Conservation (phyloP, 2,113 vertebrate genomes). For the Numida meleagris region DNA sequence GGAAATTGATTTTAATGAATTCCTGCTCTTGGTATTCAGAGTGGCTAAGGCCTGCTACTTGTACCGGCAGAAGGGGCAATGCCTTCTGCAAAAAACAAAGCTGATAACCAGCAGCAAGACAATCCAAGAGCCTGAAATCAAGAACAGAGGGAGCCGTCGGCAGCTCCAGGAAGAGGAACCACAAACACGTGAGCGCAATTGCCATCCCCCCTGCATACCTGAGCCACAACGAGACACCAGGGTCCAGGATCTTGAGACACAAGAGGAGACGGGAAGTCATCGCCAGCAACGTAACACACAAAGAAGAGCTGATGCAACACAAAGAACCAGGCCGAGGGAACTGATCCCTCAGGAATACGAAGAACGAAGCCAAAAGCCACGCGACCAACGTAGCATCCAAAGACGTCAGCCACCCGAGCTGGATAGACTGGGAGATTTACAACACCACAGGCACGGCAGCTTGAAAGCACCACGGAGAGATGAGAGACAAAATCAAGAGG, state of each 20-base stretch:
- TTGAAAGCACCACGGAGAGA: neutral
- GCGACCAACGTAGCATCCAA: fast-evolving
- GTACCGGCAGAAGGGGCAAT: neutral
- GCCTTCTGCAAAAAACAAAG: constrained; percentile 20
- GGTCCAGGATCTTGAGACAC: neutral
- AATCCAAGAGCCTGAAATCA: neutral
- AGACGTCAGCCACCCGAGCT: neutral
- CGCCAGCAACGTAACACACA: fast-evolving
- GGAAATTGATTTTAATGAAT: constrained; percentile 72
- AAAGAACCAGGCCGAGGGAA: fast-evolving
- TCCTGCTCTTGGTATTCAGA: constrained; percentile 70
- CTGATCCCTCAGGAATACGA: fast-evolving
- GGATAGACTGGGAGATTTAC: neutral
- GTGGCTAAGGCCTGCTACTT: constrained; percentile 73
- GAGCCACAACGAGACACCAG: neutral
- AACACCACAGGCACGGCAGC: fast-evolving
- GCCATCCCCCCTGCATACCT: fast-evolving
- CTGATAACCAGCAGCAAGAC: neutral
- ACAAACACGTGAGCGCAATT: neutral
- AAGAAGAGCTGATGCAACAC: fast-evolving
- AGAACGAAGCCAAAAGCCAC: neutral
- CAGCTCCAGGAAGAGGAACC: neutral
- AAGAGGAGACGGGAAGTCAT: fast-evolving
- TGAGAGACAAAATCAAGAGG: neutral
- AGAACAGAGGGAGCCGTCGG: neutral